A percentile compares a stretch with the other conserved stretches of the same genome.
Conservation (phyloP, 2,113 vertebrate genomes). For the Gnathonemus longibarbis region DNA sequence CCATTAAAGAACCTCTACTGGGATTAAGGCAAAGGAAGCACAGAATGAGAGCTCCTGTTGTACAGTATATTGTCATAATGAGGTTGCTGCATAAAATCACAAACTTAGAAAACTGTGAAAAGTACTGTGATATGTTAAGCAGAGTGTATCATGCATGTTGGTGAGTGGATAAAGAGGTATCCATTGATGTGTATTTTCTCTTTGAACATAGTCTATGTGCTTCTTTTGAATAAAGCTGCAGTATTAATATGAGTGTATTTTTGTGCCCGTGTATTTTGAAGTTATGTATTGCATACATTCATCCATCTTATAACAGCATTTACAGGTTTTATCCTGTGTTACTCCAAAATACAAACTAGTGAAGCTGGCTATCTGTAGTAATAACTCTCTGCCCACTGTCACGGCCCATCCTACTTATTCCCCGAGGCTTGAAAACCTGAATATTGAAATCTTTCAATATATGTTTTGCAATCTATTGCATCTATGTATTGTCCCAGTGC, state of each 20-base stretch:
- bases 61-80: neutral
- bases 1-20: conserved; percentile 8
- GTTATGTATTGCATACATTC: neutral
- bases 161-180: neutral
- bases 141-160: neutral
- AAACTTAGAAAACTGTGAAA: neutral
- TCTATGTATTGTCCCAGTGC: neutral
- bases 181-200: neutral
- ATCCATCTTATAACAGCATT: neutral
- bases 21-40: neutral
- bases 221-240: neutral
- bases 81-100: neutral
- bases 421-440: neutral
- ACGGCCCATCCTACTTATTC: neutral
- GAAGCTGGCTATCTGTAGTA: neutral
- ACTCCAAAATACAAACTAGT: neutral
- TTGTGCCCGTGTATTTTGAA: neutral
- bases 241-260: neutral
- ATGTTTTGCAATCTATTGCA: neutral
- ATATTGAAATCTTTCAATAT: neutral
- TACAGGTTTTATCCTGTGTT: neutral
- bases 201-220: neutral
- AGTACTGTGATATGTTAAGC: neutral
- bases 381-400: neutral
- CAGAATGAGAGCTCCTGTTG: neutral